Percentiles rank a stretch among this genome's conserved stretches.
These are phyloP conservation scores for Cyclargus thomasi DNA, from an alignment of 1,140 invertebrate genomes.

Conservation along the genomic window DNA sequence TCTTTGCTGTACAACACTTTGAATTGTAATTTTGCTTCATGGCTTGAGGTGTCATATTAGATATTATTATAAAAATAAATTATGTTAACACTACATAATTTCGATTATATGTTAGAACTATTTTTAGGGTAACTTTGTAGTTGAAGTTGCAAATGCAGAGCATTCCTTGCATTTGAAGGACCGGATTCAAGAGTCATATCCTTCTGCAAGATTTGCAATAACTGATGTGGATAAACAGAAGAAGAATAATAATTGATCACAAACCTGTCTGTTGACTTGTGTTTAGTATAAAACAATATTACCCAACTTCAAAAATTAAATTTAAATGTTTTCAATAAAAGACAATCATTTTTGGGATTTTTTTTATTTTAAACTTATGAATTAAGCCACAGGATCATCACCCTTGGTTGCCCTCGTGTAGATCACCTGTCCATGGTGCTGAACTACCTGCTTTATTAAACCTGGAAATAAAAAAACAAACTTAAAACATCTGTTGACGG, in stretches of 20 bases:
- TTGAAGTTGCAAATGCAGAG: constrained; percentile 58
- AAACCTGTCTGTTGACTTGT: too few relatives aligned
- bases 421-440: constrained; percentile 97
- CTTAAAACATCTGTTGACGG: background rate
- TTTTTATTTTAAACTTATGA: constrained; percentile 58
- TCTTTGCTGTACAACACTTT: too few relatives aligned
- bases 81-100: too few relatives aligned
- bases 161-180: constrained; percentile 53
- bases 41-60: too few relatives aligned
- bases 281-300: too few relatives aligned
- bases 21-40: too few relatives aligned
- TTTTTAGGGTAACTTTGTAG: constrained; percentile 62
- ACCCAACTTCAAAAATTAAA: too few relatives aligned
- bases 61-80: too few relatives aligned
- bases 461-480: constrained; percentile 78
- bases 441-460: constrained; percentile 96
- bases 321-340: constrained; percentile 26
- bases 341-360: constrained; percentile 39
- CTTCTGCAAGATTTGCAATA: constrained; percentile 50
- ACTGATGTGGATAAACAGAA: constrained; percentile 41
- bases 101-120: too few relatives aligned
- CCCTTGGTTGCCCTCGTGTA: constrained; percentile 98
- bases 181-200: constrained; percentile 46
- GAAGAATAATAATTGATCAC: background rate
- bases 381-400: constrained; percentile 81